Percentiles rank a stretch among this genome's conserved stretches.
Conservation (phyloP, 2,888 invertebrate species). For the Macropis europaea region DNA sequence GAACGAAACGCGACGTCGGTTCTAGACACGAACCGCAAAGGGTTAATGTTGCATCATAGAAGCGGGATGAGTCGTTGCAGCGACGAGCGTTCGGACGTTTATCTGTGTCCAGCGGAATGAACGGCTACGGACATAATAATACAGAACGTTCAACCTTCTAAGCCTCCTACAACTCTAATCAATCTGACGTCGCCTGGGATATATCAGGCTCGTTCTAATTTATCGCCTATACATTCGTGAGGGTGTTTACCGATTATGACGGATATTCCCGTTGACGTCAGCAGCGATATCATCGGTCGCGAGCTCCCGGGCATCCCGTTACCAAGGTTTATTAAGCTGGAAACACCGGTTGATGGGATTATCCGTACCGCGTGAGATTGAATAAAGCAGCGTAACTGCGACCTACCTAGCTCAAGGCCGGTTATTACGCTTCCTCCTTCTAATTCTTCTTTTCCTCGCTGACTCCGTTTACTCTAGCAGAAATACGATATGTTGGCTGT, state of each 20-base stretch:
- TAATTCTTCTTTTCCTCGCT: background rate
- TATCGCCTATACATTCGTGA: constrained; percentile 33
- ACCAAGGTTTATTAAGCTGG: constrained; percentile 50
- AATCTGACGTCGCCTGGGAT: constrained; percentile 58
- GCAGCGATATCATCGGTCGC: constrained; percentile 37
- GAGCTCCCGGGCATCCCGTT: constrained; percentile 24
- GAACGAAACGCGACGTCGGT: no score
- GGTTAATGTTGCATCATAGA: no score
- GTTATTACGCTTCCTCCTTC: constrained; percentile 7
- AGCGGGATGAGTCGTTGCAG: no score
- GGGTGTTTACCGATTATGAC: constrained; percentile 54
- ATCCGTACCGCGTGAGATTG: constrained; percentile 45
- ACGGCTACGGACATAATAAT: background rate
- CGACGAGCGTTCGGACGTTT: background rate
- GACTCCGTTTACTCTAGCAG: background rate
- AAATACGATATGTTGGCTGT: no score
- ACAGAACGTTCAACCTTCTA: constrained; percentile 8
- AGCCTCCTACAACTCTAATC: constrained; percentile 49
- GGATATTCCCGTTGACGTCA: constrained; percentile 52
- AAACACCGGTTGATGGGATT: constrained; percentile 53
- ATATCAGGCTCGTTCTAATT: constrained; percentile 45
- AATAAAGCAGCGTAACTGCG: constrained; percentile 41
- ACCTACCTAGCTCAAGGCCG: constrained; percentile 2
- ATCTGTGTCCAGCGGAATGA: background rate
- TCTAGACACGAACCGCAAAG: no score